These are phyloP conservation scores for Corythornis vintsioides DNA, from an alignment of 2,113 vertebrate species.

Conservation along the genomic window DNA sequence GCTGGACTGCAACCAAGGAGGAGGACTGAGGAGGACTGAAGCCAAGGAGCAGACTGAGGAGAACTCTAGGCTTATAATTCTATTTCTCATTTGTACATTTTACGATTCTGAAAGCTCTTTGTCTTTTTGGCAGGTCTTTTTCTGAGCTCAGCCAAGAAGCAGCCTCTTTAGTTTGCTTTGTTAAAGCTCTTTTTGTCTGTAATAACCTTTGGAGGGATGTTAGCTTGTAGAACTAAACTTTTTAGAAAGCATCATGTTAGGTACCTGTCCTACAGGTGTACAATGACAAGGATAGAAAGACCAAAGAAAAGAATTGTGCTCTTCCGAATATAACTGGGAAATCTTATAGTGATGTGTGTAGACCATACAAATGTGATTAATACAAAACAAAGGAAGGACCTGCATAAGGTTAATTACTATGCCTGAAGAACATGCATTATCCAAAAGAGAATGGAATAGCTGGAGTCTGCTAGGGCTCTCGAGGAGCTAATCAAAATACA, in stretches of 20 bases:
- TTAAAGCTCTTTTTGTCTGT: not conserved
- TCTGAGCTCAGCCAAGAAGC: slow-evolving; percentile 8
- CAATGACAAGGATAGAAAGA: not conserved
- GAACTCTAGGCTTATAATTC: not conserved
- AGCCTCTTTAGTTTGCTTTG: not conserved
- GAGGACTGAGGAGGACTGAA: not conserved
- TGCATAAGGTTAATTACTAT: not conserved
- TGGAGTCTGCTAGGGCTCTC: not conserved
- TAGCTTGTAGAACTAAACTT: not conserved
- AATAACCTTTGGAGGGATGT: not conserved
- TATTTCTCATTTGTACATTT: not conserved
- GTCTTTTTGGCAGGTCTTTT: not conserved
- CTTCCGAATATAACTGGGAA: not conserved
- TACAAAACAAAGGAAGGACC: not conserved
- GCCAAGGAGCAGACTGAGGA: not conserved
- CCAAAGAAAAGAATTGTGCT: not conserved
- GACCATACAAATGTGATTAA: not conserved
- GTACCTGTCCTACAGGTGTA: not conserved
- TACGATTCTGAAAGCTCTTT: slow-evolving; percentile 1
- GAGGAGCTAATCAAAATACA: not conserved
- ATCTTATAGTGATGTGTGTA: not conserved
- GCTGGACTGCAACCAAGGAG: not conserved
- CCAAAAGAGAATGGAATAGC: not conserved
- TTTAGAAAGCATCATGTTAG: not conserved
- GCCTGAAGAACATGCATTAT: not conserved